Percentiles rank a stretch among this genome's conserved stretches.
Evolutionary conservation across 2,797 vertebrate species (phyloP).

Genomic region (Helicolenus hilgendorfi): DNA sequence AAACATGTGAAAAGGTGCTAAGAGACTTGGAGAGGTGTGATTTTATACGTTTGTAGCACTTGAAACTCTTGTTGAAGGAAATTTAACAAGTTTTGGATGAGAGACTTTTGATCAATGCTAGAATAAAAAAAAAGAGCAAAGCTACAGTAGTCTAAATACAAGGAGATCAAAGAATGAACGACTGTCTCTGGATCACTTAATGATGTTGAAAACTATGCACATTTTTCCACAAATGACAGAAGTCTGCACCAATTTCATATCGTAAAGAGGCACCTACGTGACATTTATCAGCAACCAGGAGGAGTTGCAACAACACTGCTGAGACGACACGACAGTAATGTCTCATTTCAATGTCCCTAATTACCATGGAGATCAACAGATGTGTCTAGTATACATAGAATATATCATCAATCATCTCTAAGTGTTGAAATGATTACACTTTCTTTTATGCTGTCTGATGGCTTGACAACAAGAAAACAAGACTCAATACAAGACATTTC

Average conservation of each 20-base stretch:
- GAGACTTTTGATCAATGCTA: neutral
- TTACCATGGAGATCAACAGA: neutral
- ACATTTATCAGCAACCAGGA: neutral
- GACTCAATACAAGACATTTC: neutral
- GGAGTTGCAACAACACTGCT: neutral
- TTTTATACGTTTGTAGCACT: neutral
- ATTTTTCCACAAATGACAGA: neutral
- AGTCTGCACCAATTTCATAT: neutral
- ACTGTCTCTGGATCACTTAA: neutral
- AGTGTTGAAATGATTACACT: neutral
- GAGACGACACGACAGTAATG: neutral
- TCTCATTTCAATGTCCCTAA: neutral
- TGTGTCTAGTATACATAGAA: neutral
- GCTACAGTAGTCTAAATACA: neutral
- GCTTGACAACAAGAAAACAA: neutral
- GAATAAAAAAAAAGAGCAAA: slow-evolving; percentile 13
- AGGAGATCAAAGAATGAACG: neutral
- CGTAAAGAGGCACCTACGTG: neutral
- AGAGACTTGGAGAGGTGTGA: neutral
- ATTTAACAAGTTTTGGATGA: neutral
- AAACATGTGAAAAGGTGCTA: neutral
- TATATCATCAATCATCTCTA: neutral
- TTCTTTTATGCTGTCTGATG: neutral
- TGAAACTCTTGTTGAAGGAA: neutral
- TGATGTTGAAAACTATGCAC: neutral